Evolutionary conservation across 2,113 vertebrate species (phyloP), one percentile per base, ranked within the genome.

Genomic region (Gobiocypris rarus): DNA sequence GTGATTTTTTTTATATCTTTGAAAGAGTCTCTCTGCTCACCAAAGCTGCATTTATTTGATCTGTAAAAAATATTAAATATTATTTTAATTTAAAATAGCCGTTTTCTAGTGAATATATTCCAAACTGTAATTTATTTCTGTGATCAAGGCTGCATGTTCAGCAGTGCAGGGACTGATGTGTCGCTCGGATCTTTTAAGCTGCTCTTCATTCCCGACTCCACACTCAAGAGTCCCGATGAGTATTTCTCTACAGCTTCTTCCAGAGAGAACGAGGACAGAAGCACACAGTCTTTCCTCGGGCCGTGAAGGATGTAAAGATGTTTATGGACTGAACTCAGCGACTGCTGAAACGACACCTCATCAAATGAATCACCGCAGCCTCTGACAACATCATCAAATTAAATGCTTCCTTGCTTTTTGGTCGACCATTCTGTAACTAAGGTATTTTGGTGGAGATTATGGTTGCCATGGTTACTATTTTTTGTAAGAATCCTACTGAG

Each of bases 221-320:
- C n/a, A 50, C 14, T 15, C 1, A 31, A 63, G 61, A 65, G 61
- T 8, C 8, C 3, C 7, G 26, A 65, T 65, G 6, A 65, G 52
- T 2, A 6, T 54, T 54, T 59, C 58, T 9, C 58, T 10, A 10
- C 28, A 17, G 15, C 24, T n/a, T n/a, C n/a, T n/a, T n/a, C n/a
- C n/a, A n/a, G n/a, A 79, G 81, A 69, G 69, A 77, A 59, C 7
- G 4, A 52, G 54, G 17, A 78, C 54, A 83, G 75, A 70, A 43
- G 22, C 43, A 31, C 24, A 59, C 69, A 84, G 86, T 85, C 86
- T 82, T 73, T 54, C 38, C 8, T 71, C 69, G 43, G 9, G 11
- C 63, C 1, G 28, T 9, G 61, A 28, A 13, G 24, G 59, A 65
- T 3, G 26, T 15, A 63, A 61, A 6, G 11, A 65, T 3, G 63